These are phyloP conservation scores for Acrobasis suavella DNA, from an alignment of 2,888 invertebrate genomes.

Conservation along the genomic window DNA sequence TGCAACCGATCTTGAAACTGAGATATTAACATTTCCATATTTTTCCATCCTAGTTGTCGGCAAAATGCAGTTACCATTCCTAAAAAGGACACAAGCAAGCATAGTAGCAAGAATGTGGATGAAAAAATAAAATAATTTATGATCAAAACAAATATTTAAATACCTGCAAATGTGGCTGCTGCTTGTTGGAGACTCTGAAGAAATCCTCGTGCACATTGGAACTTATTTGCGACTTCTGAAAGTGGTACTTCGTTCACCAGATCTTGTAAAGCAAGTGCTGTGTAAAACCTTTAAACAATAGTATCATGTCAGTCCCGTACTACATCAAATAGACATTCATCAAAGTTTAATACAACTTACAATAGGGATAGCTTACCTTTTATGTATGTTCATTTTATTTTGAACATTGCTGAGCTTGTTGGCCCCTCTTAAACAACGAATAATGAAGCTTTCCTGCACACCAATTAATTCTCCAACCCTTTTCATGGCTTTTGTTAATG, in stretches of 20 bases:
- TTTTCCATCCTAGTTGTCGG: constrained; percentile 94
- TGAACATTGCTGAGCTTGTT: constrained; percentile 81
- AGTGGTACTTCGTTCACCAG: constrained; percentile 95
- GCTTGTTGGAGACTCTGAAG: constrained; percentile 97
- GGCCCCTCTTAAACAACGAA: constrained; percentile 87
- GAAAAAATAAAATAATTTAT: background rate
- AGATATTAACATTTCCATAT: constrained; percentile 92
- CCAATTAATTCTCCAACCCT: constrained; percentile 95
- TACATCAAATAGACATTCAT: background rate
- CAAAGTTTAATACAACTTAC: constrained; percentile 13
- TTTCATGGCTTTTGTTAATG: constrained; percentile 89
- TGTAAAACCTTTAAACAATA: constrained; percentile 86
- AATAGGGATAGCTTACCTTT: constrained; percentile 68
- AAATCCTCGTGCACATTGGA: constrained; percentile 93
- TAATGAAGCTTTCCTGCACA: constrained; percentile 92
- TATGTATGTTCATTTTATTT: constrained; percentile 84
- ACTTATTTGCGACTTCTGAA: constrained; percentile 90
- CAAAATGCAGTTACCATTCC: constrained; percentile 99
- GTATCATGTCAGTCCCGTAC: background rate
- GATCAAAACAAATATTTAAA: constrained; percentile 23
- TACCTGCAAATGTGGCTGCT: constrained; percentile 96
- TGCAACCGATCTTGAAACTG: constrained; percentile 97
- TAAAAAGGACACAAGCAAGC: constrained; percentile 49
- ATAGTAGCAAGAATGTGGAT: background rate
- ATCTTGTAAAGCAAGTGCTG: constrained; percentile 95